Conservation (phyloP, 1,140 invertebrate species). For the Drosophila bipectinata region DNA sequence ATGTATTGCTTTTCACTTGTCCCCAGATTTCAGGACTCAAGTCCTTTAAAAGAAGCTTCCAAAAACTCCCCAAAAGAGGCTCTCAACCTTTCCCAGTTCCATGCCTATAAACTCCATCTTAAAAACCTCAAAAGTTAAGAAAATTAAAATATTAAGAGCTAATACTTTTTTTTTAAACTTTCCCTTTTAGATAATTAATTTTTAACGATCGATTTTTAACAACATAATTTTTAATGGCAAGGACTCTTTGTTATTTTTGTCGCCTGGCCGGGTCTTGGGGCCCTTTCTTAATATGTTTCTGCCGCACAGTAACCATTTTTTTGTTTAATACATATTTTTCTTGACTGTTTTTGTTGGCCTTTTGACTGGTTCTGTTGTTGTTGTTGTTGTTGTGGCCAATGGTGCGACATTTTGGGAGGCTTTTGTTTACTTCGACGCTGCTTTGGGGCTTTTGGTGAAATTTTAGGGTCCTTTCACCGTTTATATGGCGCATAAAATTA, state of each 20-base stretch:
- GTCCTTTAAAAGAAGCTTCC: too few species aligned
- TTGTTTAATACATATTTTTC: neutral
- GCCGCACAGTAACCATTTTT: conserved; percentile 10
- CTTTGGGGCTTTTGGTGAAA: conserved; percentile 40
- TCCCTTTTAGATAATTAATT: too few species aligned
- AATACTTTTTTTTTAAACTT: too few species aligned
- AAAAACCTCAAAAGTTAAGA: too few species aligned
- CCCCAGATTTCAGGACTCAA: too few species aligned
- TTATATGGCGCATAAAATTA: conserved; percentile 71
- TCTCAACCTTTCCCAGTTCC: too few species aligned
- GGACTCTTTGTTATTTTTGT: conserved; percentile 11
- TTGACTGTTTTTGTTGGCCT: conserved; percentile 2
- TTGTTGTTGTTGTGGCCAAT: conserved; percentile 29
- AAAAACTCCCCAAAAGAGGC: too few species aligned
- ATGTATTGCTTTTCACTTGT: too few species aligned
- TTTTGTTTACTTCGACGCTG: conserved; percentile 60
- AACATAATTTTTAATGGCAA: neutral
- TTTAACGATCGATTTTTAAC: too few species aligned
- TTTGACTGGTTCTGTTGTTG: neutral
- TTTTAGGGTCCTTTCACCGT: conserved; percentile 58
- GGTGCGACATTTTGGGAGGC: conserved; percentile 19
- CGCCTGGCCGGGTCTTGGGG: conserved; percentile 7
- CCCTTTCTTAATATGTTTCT: conserved; percentile 24
- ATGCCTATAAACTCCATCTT: too few species aligned
- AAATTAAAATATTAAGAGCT: too few species aligned